Base-by-base conservation (phyloP, 2,888 invertebrate genomes). In the Drosophila quinaria region DNA sequence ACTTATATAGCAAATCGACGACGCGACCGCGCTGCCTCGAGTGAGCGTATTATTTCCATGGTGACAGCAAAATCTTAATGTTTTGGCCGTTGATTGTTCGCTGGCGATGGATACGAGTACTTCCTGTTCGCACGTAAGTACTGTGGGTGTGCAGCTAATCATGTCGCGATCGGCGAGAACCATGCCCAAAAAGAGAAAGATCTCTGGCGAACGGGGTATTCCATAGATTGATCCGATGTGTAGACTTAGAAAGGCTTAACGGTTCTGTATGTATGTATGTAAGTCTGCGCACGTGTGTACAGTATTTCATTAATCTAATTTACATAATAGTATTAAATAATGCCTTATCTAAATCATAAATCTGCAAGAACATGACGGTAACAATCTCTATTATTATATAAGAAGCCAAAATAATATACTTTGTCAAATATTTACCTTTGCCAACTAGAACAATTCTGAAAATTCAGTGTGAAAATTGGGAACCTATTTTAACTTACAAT, bases 1-100 rank as follows among this genome's bases (percentile, higher is more conserved):
- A 81, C 87, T 90, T 90, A 67, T 90, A 90, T 90, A 90, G 82
- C 73, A 77, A 89, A 76, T 68, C 71, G 41, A 19, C 62, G 59
- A 69, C 52, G 62, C 65, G 17, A 54, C 80, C 10, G 65, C 74
- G 78, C 74, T 31, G 79, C 63, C 49, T 37, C 35, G 51, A 70
- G 77, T 66, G 72, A 74, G 68, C 78, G 86, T 59, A 73, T 65
- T 64, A 70, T 71, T 71, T 84, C 69, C 77, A 82, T 85, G 89
- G 88, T 86, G 87, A 90, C 89, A 89, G 84, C 78, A 54, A 75
- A 66, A 55, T 35, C 68, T 66, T 67, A 68, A 78, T 75, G 81
- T 72, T 75, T 86, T 65, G 47, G 42, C 15, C 70, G 51, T 68
- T 64, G 74, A 75, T 79, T 84, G 82, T 74, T 87, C 64, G 63